Base-by-base conservation (phyloP, 2,888 invertebrate genomes). In the Oscheius sp. region DNA sequence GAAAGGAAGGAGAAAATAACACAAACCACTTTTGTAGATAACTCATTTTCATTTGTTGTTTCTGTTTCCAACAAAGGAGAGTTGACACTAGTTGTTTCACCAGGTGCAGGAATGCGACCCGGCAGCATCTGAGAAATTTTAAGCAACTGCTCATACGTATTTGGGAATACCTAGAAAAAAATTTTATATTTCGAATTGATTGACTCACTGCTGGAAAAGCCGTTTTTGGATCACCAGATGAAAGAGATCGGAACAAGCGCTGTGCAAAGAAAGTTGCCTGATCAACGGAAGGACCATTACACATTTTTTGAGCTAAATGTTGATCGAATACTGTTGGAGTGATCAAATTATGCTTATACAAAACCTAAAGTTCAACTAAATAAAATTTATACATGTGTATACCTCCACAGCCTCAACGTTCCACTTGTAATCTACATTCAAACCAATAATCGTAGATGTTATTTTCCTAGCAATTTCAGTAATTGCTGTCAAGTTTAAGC, bases 261-360 rank as follows among this genome's bases (percentile, higher is more conserved):
- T 94, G 95, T 14, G 94, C 93, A 86, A 95, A 94, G 5, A 91
- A 91, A 0, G 94, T 91, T 0, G 93, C 93, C 88, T 75, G 72
- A 47, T 74, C 71, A 80, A 89, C 90, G 87, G 92, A 92, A 84
- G 90, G 91, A 0, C 93, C 94, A 85, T 91, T 92, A 80, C 95
- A 95, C 91, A 96, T 92, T 80, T 92, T 92, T 0, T 93, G 92
- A 94, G 94, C 92, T 32, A 95, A 87, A 56, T 92, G 91, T 62
- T 92, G 87, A 87, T 95, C 95, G 82, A 92, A 87, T 85, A 91
- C 92, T n/a, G 90, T 91, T 79, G 94, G 88, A 86, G 92, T 92
- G 32, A 95, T 90, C 51, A 95, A 90, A 22, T 68, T 67, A 68
- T 92, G 92, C 51, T 91, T 91, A 71, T 93, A 90, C 70, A 97